These are phyloP conservation scores for Phyllotreta striolata DNA, from an alignment of 2,888 invertebrate genomes.

Conservation along the genomic window DNA sequence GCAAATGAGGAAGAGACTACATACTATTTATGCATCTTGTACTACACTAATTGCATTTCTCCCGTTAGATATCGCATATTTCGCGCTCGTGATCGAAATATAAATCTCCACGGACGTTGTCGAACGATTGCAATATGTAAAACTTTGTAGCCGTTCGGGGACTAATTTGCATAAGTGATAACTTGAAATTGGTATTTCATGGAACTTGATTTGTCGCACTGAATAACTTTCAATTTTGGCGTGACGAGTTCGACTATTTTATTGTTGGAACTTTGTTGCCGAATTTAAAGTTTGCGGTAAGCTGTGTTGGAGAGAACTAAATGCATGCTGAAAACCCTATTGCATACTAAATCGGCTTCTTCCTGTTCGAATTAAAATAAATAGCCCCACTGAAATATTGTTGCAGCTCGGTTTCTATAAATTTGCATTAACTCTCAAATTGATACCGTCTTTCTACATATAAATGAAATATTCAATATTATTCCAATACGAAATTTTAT, in stretches of 20 bases:
- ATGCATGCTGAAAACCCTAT: no score
- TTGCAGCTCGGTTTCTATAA: no score
- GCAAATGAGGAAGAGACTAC: conserved; percentile 15
- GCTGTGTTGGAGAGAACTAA: no score
- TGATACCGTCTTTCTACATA: no score
- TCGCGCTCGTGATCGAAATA: conserved; percentile 44
- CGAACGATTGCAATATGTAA: conserved; percentile 33
- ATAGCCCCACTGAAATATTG: no score
- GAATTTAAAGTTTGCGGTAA: conserved; percentile 2
- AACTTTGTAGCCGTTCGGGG: conserved; percentile 28
- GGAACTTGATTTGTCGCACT: conserved; percentile 29
- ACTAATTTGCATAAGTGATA: conserved; percentile 37
- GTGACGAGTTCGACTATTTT: conserved; percentile 13
- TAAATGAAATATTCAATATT: no score
- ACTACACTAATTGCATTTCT: conserved; percentile 39
- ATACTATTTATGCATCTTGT: conserved; percentile 27
- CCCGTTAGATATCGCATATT: conserved; percentile 42
- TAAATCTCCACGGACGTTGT: conserved; percentile 34
- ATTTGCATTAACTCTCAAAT: no score
- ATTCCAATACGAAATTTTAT: no score
- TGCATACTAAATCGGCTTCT: no score
- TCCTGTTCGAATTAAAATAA: no score
- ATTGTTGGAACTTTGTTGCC: conserved; percentile 4
- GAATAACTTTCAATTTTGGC: conserved; percentile 26
- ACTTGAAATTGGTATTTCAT: conserved; percentile 31